Base-by-base conservation (phyloP, 2,888 invertebrate species). In the Caenorhabditis sp. region DNA sequence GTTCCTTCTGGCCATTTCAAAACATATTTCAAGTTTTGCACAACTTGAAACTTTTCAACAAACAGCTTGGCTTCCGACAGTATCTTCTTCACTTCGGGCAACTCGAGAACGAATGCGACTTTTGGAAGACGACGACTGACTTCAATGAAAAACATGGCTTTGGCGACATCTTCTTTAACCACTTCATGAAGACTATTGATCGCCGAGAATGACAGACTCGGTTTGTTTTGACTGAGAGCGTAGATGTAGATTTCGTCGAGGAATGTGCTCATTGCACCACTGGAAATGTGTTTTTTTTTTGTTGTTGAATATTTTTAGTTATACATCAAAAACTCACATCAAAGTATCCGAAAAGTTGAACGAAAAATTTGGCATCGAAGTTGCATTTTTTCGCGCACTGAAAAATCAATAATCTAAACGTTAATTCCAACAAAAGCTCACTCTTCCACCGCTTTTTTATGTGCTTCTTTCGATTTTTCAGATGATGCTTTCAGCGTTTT, bases 401-500 rank as follows among this genome's bases (percentile, higher is more conserved):
- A 21, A 52, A 43, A 43, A 17, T 43, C 43, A 3, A 43, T 43
- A 10, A 43, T 3, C 43, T 3, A 43, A 43, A 43, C 5, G 17
- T 43, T 2, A 43, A 31, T 31, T 7, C 31, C 31, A 31, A 31
- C 10, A 10, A 31, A 31, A 31, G 10, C 43, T 43, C 43, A 43
- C 43, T 43, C 43, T 14, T 2, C 43, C 43, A 43, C 43, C 3
- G 43, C 12, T 43, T 43, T 43, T 17, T 14, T 52, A 70, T 57
- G 64, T 59, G 31, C 23, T 43, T 38, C 65, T 54, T 27, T 69
- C 63, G 50, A 52, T 38, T 53, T 70, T 65, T 61, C 70, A 64
- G 31, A 61, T 66, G n/a, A 59, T 54, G 14, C 66, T 59, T 36
- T 65, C 65, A 26, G 66, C 54, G 59, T 70, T 21, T 53, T 53